Base-by-base conservation (phyloP, 35 echinoderm and acorn worm species). In the Patiria miniata region DNA sequence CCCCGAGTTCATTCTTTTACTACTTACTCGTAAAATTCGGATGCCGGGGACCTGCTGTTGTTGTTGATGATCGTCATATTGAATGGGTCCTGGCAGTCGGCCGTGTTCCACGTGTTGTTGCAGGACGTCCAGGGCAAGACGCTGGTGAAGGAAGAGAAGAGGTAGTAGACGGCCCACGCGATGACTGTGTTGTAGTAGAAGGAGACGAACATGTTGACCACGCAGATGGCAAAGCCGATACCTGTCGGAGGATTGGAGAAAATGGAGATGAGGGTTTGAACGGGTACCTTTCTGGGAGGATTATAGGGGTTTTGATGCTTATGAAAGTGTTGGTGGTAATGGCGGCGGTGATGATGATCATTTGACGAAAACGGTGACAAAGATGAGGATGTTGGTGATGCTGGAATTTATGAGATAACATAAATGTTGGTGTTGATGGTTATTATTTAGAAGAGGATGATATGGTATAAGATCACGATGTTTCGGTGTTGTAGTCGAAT, bases 171-270 rank as follows among this genome's bases (percentile, higher is more conserved):
- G 0, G 95, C 40, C 95, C 95, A 97, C 1, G 95, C 95, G 68
- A 94, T 97, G 40, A 94, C 81, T 17, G 95, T 97, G 68, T 93
- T 94, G 79, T 97, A 97, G 85, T 84, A 97, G 42, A 97, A 94
- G 10, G 90, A 93, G 9, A 93, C 81, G 40, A 84, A 91, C 40
- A 94, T 83, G 78, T 97, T 90, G 7, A 97, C 79, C 6, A 97
- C 54, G 52, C 87, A 78, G 39, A 97, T 93, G 0, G 95, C 91
- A 50, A 93, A 97, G 2, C 95, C 95, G 21, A 97, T 69, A 6
- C 95, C 91, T 97, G 84, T 14, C 33, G 57, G 37, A 61, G 68
- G 55, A 36, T 38, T 21, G 8, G 47, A 39, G 33, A 53, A 42
- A 83, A 50, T 32, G 65, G 34, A 26, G 26, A 73, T 1, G 65